phyloP scores from a whole-genome alignment of 1,140 invertebrate genomes.

The Ips nitidus region DNA sequence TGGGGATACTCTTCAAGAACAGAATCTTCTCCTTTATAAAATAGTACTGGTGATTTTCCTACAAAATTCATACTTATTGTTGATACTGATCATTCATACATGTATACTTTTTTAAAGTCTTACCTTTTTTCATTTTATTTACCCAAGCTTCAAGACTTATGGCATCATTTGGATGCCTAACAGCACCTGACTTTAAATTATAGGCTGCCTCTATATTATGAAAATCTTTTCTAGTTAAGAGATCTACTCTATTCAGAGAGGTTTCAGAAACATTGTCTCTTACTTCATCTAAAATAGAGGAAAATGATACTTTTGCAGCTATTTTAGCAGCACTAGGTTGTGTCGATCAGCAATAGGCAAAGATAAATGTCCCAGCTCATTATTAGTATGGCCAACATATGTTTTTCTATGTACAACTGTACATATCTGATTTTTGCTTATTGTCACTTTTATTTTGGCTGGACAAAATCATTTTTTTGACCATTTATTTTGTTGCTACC shows the following conservation, averaged over 20 bases:
- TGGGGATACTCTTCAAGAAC: conserved; percentile 10
- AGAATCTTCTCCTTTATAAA: conserved; percentile 33
- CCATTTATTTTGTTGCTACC: conserved; percentile 26
- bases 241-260: conserved; percentile 27
- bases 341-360: conserved; percentile 19
- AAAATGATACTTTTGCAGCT: conserved; percentile 33
- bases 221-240: conserved; percentile 31
- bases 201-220: conserved; percentile 28
- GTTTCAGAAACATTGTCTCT: conserved; percentile 11
- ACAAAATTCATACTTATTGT: no score
- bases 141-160: conserved; percentile 15
- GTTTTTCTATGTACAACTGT: conserved; percentile 10
- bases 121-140: conserved; percentile 10
- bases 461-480: no score
- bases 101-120: no score
- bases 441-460: not conserved
- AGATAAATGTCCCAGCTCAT: conserved; percentile 29
- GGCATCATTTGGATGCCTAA: conserved; percentile 22
- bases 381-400: conserved; percentile 34
- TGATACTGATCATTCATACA: no score
- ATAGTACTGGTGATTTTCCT: conserved; percentile 14
- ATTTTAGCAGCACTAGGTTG: conserved; percentile 35
- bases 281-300: conserved; percentile 32
- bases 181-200: conserved; percentile 13
- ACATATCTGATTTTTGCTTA: conserved; percentile 5